These are phyloP conservation scores for Microcebus jonahi DNA, from an alignment of 2,113 vertebrate species.

Conservation along the genomic window DNA sequence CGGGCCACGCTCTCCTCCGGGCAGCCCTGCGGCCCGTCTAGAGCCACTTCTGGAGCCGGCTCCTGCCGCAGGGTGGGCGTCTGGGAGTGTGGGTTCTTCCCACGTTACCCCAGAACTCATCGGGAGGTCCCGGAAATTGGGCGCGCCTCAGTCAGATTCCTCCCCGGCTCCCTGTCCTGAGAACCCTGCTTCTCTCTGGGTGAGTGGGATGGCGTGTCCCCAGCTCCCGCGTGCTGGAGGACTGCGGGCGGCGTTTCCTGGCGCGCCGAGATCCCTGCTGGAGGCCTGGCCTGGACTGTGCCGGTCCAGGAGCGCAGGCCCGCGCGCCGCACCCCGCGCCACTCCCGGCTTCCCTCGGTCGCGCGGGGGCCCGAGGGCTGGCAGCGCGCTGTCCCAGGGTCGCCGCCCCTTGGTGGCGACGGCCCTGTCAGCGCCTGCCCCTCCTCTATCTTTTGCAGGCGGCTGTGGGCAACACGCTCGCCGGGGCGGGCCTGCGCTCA, in stretches of 20 bases:
- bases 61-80: background rate
- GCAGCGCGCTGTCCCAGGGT: too few species aligned
- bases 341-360: too few species aligned
- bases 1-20: background rate
- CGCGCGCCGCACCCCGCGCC: too few species aligned
- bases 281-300: too few species aligned
- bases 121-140: background rate
- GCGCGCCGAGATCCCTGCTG: background rate
- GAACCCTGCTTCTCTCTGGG: background rate
- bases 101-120: background rate
- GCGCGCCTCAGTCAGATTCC: accelerated
- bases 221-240: background rate
- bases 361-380: too few species aligned
- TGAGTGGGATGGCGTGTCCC: background rate
- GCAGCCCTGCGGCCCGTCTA: background rate
- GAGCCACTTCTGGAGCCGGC: background rate
- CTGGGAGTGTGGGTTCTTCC: background rate
- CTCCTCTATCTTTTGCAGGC: constrained; percentile 70
- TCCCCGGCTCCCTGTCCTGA: background rate
- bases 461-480: background rate
- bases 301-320: too few species aligned
- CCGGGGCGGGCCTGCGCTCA: background rate
- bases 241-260: background rate
- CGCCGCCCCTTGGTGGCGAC: background rate
- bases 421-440: background rate